Conservation (phyloP, 1,140 invertebrate species). For the Drosophila pseudoobscura region DNA sequence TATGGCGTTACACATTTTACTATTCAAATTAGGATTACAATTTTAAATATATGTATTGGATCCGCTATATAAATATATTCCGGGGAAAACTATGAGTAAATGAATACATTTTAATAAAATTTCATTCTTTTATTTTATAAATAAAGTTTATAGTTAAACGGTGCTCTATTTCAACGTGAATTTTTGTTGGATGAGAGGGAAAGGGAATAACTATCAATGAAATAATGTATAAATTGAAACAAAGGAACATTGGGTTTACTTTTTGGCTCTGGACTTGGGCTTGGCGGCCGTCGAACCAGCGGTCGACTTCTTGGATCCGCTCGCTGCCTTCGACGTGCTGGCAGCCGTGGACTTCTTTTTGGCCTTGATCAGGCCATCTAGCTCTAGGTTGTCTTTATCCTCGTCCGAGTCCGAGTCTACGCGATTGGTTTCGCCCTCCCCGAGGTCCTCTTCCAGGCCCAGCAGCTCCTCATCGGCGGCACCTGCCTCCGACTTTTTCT, state of each 20-base stretch:
- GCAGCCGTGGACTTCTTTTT: conserved; percentile 66
- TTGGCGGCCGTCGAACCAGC: conserved; percentile 17
- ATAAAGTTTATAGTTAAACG: no score
- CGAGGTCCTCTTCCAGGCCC: conserved; percentile 63
- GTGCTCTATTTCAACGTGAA: no score
- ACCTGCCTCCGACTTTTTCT: conserved; percentile 84
- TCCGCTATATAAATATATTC: no score
- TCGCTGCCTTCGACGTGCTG: conserved; percentile 38
- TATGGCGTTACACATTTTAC: no score
- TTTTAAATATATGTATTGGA: no score
- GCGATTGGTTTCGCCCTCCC: conserved; percentile 80
- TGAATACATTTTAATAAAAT: no score
- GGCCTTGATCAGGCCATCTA: conserved; percentile 91
- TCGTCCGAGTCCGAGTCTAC: conserved; percentile 82
- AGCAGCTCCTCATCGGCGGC: conserved; percentile 72
- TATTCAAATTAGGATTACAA: no score
- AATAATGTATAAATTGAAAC: not conserved
- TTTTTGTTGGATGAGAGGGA: no score
- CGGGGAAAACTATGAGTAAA: no score
- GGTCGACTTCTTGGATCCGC: conserved; percentile 49
- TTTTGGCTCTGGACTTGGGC: conserved; percentile 64
- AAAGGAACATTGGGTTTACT: conserved; percentile 22
- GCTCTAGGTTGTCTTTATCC: conserved; percentile 87
- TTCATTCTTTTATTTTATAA: no score
- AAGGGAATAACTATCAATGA: not conserved